Conservation (phyloP, 2,113 vertebrate species). For the Strix aluco region DNA sequence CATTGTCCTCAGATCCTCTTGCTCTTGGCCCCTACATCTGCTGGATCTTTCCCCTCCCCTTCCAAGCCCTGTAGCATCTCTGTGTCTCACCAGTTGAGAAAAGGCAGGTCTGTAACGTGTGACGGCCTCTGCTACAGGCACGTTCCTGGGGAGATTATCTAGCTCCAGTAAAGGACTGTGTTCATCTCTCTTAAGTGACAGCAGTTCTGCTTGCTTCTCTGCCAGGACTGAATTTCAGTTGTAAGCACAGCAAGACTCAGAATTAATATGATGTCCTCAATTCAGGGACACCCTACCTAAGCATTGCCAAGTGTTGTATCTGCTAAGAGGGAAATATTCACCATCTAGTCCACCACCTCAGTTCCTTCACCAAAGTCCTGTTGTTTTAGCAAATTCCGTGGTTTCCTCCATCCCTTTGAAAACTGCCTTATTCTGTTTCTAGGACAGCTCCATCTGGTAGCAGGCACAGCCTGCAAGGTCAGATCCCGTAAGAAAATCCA, state of each 20-base stretch:
- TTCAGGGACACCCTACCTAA: not conserved
- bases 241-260: not conserved
- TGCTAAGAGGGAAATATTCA: not conserved
- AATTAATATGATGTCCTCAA: not conserved
- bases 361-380: not conserved
- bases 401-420: not conserved
- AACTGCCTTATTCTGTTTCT: not conserved
- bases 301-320: not conserved
- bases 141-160: not conserved
- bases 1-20: not conserved
- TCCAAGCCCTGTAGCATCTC: not conserved
- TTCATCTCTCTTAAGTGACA: not conserved
- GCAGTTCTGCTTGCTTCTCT: not conserved
- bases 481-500: conserved; percentile 14
- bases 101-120: not conserved
- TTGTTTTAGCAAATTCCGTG: not conserved
- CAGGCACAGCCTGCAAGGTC: conserved; percentile 30
- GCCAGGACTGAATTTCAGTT: not conserved
- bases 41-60: not conserved
- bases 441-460: conserved; percentile 25
- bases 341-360: not conserved
- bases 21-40: not conserved
- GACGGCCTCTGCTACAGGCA: not conserved
- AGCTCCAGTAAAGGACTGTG: not conserved
- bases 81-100: not conserved